Percentiles rank a stretch among this genome's conserved stretches.
Evolutionary conservation across 2,888 invertebrate genomes (phyloP).

Genomic region (Steromphala cineraria): DNA sequence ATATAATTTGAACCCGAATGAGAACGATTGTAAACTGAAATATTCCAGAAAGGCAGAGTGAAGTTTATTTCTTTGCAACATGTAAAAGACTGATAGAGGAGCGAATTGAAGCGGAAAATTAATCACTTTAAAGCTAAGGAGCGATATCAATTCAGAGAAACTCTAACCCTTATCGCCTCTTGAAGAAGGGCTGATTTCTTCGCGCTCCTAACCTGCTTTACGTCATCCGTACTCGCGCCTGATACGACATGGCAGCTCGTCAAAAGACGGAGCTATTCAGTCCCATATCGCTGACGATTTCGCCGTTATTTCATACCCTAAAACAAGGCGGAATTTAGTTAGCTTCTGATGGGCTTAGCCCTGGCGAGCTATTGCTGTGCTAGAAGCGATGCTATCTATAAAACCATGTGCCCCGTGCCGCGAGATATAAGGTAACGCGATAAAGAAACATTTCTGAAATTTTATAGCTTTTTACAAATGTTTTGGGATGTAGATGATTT

Average conservation of each 20-base stretch:
- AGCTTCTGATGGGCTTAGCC: neutral
- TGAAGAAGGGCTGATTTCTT: slow-evolving; percentile 10
- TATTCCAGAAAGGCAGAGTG: neutral
- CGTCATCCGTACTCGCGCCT: neutral
- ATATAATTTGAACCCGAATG: neutral
- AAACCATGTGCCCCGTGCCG: neutral
- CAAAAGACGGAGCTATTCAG: neutral
- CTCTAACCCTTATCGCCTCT: slow-evolving; percentile 18
- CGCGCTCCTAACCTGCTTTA: slow-evolving; percentile 1
- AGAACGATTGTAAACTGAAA: neutral
- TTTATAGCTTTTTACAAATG: neutral
- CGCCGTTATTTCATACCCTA: neutral
- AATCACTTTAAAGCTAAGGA: slow-evolving; percentile 3
- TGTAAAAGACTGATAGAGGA: neutral
- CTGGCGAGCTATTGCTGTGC: neutral
- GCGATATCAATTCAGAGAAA: slow-evolving; percentile 15
- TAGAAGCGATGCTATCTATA: neutral
- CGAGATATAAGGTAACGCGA: neutral
- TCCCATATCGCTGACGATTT: neutral
- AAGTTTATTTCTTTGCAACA: slow-evolving; percentile 8
- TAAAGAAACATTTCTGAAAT: neutral
- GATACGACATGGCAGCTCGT: neutral
- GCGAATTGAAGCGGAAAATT: slow-evolving; percentile 15
- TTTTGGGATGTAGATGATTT: no score
- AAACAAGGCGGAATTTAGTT: slow-evolving; percentile 2